Conservation (phyloP, 2,797 vertebrate species). For the Chromis chromis region DNA sequence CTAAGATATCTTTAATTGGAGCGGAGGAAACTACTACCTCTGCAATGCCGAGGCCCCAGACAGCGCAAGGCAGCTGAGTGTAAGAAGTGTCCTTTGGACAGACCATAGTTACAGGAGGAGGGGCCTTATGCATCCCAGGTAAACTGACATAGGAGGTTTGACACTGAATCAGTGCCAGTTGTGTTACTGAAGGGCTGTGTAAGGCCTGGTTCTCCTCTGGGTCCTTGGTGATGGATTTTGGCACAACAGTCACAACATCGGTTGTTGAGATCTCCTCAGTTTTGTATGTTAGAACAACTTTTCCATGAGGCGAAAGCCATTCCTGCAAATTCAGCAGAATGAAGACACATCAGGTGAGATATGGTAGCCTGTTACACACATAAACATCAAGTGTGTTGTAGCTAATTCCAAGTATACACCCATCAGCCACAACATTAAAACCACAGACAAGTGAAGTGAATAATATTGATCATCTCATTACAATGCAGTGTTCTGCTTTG, state of each 20-base stretch:
- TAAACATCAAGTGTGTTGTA: no score
- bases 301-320: slow-evolving; percentile 59
- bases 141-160: slow-evolving; percentile 63
- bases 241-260: slow-evolving; percentile 36
- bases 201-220: slow-evolving; percentile 43
- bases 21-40: slow-evolving; percentile 1
- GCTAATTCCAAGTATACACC: no score
- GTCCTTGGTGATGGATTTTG: slow-evolving; percentile 39
- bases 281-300: slow-evolving; percentile 8
- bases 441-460: no score
- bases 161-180: slow-evolving; percentile 16
- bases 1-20: slow-evolving; percentile 19
- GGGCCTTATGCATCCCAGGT: slow-evolving; percentile 31
- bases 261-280: slow-evolving; percentile 46
- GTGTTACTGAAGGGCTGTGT: background rate
- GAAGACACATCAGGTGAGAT: background rate
- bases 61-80: slow-evolving; percentile 54
- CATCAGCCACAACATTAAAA: no score
- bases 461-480: no score
- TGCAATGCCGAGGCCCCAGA: slow-evolving; percentile 1
- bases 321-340: slow-evolving; percentile 58
- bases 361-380: background rate
- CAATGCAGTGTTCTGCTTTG: no score
- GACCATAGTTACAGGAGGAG: background rate
- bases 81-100: slow-evolving; percentile 43